Conservation (phyloP, 2,113 vertebrate species). For the Sebastes schlegelii region DNA sequence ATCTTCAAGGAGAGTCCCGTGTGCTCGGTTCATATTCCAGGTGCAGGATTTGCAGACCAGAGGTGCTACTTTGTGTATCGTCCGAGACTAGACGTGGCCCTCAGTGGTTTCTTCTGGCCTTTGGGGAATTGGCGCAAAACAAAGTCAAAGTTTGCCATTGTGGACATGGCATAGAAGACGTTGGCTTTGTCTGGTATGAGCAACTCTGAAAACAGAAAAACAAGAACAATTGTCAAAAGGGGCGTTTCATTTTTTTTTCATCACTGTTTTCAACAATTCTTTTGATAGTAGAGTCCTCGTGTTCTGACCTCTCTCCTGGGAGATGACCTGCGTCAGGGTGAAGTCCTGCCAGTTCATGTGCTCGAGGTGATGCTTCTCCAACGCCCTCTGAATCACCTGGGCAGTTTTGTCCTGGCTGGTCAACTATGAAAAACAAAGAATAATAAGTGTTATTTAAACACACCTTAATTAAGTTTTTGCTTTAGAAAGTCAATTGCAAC, state of each 20-base stretch:
- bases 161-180: constrained; percentile 91
- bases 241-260: neutral
- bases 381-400: constrained; percentile 84
- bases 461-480: neutral
- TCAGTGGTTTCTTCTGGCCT: constrained; percentile 70
- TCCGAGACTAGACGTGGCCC: constrained; percentile 58
- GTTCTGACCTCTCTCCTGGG: constrained; percentile 84
- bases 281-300: too few species aligned
- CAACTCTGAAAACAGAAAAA: constrained; percentile 81
- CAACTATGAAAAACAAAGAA: constrained; percentile 76
- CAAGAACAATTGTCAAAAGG: neutral
- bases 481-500: too few species aligned
- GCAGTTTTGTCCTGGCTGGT: constrained; percentile 91
- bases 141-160: constrained; percentile 85
- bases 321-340: constrained; percentile 86
- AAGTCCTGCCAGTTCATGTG: constrained; percentile 79
- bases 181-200: constrained; percentile 90
- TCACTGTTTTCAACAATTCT: neutral
- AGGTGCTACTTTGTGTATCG: constrained; percentile 57
- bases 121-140: constrained; percentile 76
- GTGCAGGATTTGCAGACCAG: neutral
- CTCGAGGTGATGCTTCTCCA: constrained; percentile 88
- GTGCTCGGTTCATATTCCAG: neutral
- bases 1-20: neutral
- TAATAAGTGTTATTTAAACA: neutral